Evolutionary conservation across 2,888 invertebrate species (phyloP), one percentile per base, ranked within the genome.

Genomic region (Taphrorychus bicolor): DNA sequence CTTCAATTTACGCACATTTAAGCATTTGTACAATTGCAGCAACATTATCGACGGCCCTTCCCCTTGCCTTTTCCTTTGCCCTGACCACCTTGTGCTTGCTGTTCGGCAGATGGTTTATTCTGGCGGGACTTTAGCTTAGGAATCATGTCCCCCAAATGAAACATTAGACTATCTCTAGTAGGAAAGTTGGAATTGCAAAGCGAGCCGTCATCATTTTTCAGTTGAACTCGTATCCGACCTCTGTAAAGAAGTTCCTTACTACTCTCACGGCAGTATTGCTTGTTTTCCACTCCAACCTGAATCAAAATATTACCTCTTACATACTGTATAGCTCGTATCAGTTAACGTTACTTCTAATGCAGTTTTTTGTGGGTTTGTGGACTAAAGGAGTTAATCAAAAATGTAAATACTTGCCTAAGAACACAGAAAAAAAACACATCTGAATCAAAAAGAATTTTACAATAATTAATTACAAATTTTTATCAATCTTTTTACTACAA

Each of bases 211-310:
- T 96, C 95, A 81, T 95, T 92, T 79, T 91, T 94, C 68, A 99
- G 83, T 79, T 98, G 97, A 0, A 99, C 91, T 60, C 98, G 86
- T 71, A 99, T 92, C 66, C 98, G 87, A 0, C 98, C 98, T 73
- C 94, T 87, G 76, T 87, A 89, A 51, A 91, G 83, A 68, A 91
- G 84, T 83, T 98, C 98, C 83, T 95, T 94, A 81, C 97, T 97
- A 66, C 89, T 87, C 81, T 98, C 98, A 48, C 96, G 85, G 5
- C 94, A 88, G 81, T 98, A 97, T 32, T 94, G 85, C 83, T 98
- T 98, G 94, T 94, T 66, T 83, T 98, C 98, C 5, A 97, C 91
- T 22, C 92, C 93, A 63, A 97, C 90, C 75, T 59, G 18, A 19
- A 59, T 9, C 11, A 42, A 32, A 32, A 11, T 1, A 9, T 32